Percentiles rank a stretch among this genome's conserved stretches.
Conservation (phyloP, 2,888 invertebrate species). For the Hemithea aestivaria region DNA sequence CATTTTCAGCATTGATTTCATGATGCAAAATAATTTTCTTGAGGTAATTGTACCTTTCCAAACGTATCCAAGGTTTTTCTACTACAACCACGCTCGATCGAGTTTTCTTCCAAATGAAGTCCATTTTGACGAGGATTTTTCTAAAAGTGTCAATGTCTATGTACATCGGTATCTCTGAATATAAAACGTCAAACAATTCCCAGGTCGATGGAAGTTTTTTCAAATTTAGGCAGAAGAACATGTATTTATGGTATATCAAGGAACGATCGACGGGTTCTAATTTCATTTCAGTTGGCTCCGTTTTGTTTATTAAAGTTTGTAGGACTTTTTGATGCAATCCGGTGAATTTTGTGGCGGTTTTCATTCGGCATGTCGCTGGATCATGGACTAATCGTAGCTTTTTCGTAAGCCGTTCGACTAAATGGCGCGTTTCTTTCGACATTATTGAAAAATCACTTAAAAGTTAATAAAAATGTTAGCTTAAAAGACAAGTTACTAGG, state of each 20-base stretch:
- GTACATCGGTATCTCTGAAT: slow-evolving; percentile 26
- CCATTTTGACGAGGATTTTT: slow-evolving; percentile 35
- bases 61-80: slow-evolving; percentile 39
- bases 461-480: no score
- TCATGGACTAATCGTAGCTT: no score
- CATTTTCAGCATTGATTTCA: slow-evolving; percentile 14
- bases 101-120: slow-evolving; percentile 37
- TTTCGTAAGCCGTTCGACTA: slow-evolving; percentile 7
- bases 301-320: neutral
- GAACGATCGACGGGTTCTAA: slow-evolving; percentile 27
- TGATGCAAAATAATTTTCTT: slow-evolving; percentile 28
- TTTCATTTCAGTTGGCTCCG: slow-evolving; percentile 2
- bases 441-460: no score
- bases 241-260: slow-evolving; percentile 26
- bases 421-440: slow-evolving; percentile 2
- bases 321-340: slow-evolving; percentile 23
- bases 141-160: slow-evolving; percentile 38
- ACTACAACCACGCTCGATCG: slow-evolving; percentile 28
- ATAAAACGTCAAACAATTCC: slow-evolving; percentile 28
- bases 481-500: no score
- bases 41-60: slow-evolving; percentile 41
- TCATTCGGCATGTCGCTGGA: no score
- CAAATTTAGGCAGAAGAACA: slow-evolving; percentile 24
- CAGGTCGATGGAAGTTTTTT: slow-evolving; percentile 31
- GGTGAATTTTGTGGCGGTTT: slow-evolving; percentile 12